A percentile compares a stretch with the other conserved stretches of the same genome.
phyloP scores from a whole-genome alignment of 2,797 vertebrate genomes.

The Muscicapa striata region DNA sequence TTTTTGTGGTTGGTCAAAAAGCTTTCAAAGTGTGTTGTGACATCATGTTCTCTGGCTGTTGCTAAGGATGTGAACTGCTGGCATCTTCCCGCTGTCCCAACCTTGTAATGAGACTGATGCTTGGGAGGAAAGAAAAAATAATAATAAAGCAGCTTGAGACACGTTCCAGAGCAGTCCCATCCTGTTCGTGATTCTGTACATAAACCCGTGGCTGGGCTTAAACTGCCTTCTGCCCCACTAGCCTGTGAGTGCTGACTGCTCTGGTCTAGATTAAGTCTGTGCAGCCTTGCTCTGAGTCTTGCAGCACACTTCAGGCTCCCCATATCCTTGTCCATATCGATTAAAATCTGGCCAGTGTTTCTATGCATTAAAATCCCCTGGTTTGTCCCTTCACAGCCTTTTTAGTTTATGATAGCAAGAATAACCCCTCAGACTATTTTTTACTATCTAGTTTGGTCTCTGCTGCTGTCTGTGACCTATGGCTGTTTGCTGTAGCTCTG shows the following conservation, averaged over 20 bases:
- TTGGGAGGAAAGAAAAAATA: no score
- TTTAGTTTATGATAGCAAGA: not conserved
- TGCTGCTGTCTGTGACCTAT: not conserved
- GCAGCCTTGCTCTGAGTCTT: not conserved
- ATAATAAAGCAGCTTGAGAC: no score
- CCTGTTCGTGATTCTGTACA: no score
- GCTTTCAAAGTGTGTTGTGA: no score
- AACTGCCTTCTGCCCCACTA: not conserved
- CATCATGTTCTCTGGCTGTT: no score
- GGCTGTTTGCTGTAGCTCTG: not conserved
- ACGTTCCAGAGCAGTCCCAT: no score
- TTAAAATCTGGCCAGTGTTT: not conserved
- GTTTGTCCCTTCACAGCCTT: not conserved
- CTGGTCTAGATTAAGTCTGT: not conserved
- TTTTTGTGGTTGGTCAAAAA: no score
- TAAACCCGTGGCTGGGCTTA: no score
- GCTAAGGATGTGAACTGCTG: no score
- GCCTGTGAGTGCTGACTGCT: fast-evolving
- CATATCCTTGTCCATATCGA: not conserved
- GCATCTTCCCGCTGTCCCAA: no score
- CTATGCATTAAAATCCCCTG: not conserved
- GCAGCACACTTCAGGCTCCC: not conserved
- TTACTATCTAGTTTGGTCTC: not conserved
- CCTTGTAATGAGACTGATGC: no score
- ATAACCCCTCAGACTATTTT: not conserved